Evolutionary conservation across 1,140 invertebrate genomes (phyloP).

Genomic region (Papilio helenus): DNA sequence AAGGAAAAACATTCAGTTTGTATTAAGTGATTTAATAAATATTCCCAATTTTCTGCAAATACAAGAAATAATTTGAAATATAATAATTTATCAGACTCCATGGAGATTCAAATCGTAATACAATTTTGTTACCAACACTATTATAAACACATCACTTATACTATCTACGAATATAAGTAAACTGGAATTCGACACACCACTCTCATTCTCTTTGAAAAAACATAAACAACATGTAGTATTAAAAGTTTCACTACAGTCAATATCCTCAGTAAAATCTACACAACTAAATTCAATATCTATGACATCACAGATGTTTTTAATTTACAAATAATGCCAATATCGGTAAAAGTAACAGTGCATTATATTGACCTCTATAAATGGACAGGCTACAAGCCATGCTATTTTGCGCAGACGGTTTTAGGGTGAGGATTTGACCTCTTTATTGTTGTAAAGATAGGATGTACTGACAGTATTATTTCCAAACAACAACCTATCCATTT

Average conservation of each 20-base stretch:
- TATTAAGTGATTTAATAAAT: conserved; percentile 33
- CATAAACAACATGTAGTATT: too few relatives aligned
- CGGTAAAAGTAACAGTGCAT: background rate
- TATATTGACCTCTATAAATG: too few relatives aligned
- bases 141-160: background rate
- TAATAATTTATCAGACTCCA: conserved; percentile 25
- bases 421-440: too few relatives aligned
- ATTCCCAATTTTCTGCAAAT: conserved; percentile 25
- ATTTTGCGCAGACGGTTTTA: too few relatives aligned
- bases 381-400: too few relatives aligned
- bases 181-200: too few relatives aligned
- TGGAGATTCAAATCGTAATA: conserved; percentile 31
- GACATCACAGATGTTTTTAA: conserved; percentile 32
- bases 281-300: conserved; percentile 31
- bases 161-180: conserved; percentile 17
- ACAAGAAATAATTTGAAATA: conserved; percentile 33
- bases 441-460: too few relatives aligned
- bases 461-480: too few relatives aligned
- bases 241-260: background rate
- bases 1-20: background rate
- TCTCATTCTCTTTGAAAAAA: too few relatives aligned
- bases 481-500: too few relatives aligned
- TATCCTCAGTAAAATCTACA: background rate
- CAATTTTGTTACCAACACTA: conserved; percentile 11
- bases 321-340: background rate